A percentile compares a stretch with the other conserved stretches of the same genome.
These are phyloP conservation scores for Astreopora myriophthalma DNA, from an alignment of 64 coral and sea anemone genomes.

Conservation along the genomic window DNA sequence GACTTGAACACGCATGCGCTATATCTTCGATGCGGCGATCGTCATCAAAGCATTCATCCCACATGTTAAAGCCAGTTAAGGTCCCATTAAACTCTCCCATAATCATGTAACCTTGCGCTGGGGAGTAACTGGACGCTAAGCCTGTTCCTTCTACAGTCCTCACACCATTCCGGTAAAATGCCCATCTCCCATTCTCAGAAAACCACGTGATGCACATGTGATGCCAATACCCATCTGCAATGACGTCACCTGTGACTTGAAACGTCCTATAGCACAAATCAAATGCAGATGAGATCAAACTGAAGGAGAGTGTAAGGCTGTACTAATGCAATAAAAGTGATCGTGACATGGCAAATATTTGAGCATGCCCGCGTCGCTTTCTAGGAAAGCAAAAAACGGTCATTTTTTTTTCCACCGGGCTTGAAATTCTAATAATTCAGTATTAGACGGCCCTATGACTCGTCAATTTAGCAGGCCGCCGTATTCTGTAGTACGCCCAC, in stretches of 20 bases:
- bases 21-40: neutral
- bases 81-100: neutral
- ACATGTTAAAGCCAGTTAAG: conserved; percentile 24
- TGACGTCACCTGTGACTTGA: neutral
- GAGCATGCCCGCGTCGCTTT: too few relatives aligned
- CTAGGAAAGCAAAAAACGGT: too few relatives aligned
- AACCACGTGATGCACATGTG: conserved; percentile 2
- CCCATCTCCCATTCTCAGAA: neutral
- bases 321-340: too few relatives aligned
- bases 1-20: neutral
- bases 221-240: neutral
- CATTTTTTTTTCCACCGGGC: too few relatives aligned
- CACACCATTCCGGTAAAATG: neutral
- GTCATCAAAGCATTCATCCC: conserved; percentile 23
- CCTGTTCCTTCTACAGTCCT: neutral
- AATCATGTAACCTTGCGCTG: neutral
- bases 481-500: too few relatives aligned
- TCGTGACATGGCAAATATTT: too few relatives aligned
- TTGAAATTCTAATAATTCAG: too few relatives aligned
- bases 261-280: neutral
- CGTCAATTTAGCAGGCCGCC: too few relatives aligned
- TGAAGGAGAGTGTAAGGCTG: too few relatives aligned
- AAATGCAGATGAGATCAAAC: too few relatives aligned
- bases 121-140: neutral
- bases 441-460: too few relatives aligned